Evolutionary conservation across 1,140 invertebrate species (phyloP), one percentile per base, ranked within the genome.

Genomic region (Drosophila navojoa): DNA sequence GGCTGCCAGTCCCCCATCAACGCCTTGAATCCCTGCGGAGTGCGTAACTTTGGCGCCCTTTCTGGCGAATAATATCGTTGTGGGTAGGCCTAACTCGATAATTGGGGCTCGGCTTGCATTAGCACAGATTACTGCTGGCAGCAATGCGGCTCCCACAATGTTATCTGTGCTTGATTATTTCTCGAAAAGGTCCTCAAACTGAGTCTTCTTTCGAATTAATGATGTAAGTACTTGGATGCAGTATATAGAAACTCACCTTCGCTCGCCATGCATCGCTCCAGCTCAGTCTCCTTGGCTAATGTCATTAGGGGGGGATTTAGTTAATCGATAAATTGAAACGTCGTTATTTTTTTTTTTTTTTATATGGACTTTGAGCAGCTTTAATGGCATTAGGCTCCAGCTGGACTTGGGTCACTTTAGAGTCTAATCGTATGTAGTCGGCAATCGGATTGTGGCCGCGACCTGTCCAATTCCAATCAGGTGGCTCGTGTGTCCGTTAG

Each of bases 391-490:
- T 35, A 15, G 11, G 15, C 40, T 22, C 19, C 29, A 19, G n/a
- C 19, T 15, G 32, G 19, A 42, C n/a, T 15, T 38, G 19, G 15
- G 2, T 16, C 27, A 61, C n/a, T 49, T 29, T 63, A 16, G 49
- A 19, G 6, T 25, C 19, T 35, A 53, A 9, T 22, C 15, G 16
- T 19, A n/a, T 40, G 22, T 54, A 53, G 29, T 44, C 50, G 44
- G 38, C 38, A 32, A 54, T 57, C 32, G 10, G 53, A 22, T 3
- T 22, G 32, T 32, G 7, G 32, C 29, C 52, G 62, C 61, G 54
- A 71, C 63, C 54, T 72, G 54, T 59, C 63, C 70, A 19, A 38
- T 59, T 63, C 55, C 49, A 72, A 72, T 68, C 70, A 72, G 70
- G 70, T 72, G 52, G 58, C 63, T 44, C 47, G 19, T 67, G 13